Evolutionary conservation across 2,888 invertebrate genomes (phyloP), one percentile per base, ranked within the genome.

Genomic region (Andrena dorsata): DNA sequence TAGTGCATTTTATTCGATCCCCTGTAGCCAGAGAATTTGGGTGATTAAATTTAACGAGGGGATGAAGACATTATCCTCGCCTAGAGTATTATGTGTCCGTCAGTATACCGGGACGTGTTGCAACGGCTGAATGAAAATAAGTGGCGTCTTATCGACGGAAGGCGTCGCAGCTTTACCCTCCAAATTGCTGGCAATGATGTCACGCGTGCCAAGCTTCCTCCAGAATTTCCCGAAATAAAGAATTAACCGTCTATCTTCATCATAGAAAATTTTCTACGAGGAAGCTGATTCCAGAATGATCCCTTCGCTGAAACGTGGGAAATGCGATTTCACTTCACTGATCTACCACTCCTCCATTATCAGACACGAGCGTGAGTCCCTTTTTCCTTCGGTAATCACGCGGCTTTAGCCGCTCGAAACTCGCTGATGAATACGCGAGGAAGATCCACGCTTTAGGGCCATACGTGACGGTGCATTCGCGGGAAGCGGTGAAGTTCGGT

Each of bases 391-490:
- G n/a, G 13, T 60, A 68, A 71, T 47, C 26, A 23, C 51, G 28
- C 4, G n/a, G 5, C 20, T 16, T 28, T 10, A 4, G 23, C 32
- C 23, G 53, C 41, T 53, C 32, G 51, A 56, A 74, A 58, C 74
- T 80, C 66, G 10, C 41, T 58, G 75, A 69, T 61, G 73, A 82
- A 66, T 66, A 35, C 41, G 20, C 35, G 60, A 35, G 49, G 60
- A 41, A 47, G 56, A 60, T 73, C 70, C 77, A 60, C 58, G 80
- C 80, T 85, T 83, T 84, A 83, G 79, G 69, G 61, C 68, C 69
- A 80, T 80, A 83, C 87, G 87, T 87, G 87, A 81, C 80, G 75
- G 47, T 63, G 85, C 87, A 87, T 87, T 47, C 76, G 30, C 76
- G 61, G 72, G 13, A 20, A 10, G 28, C 26, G 30, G 66, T 0